Base-by-base conservation (phyloP, 2,888 invertebrate species). In the Stramonita haemastoma region DNA sequence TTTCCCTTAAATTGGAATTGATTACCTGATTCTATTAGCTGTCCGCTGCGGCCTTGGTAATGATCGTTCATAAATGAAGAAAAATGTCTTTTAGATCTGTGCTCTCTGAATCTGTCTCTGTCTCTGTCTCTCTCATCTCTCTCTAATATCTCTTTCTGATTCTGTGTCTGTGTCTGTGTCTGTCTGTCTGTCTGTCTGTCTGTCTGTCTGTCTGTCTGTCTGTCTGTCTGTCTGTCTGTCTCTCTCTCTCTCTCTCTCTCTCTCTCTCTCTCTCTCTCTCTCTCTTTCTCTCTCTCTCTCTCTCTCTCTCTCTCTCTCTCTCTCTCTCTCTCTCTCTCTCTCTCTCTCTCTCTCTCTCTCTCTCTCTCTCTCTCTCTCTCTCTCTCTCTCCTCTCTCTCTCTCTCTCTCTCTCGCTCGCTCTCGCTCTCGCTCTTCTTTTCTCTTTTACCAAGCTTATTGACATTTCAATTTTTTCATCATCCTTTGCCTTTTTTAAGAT, bases 51-150 rank as follows among this genome's bases (percentile, higher is more conserved):
- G 46, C 46, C 46, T 46, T 46, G 46, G 46, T 46, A 46, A 46
- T 46, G 46, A 46, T 46, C 8, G 46, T 8, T 46, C 46, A 46
- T 5, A 46, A 46, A 46, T 46, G 46, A 2, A n/a, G n/a, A n/a
- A n/a, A n/a, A n/a, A n/a, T n/a, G n/a, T n/a, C n/a, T n/a, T n/a
- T n/a, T n/a, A 46, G 46, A 46, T 46, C 46, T 46, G 4, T 46
- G n/a, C 46, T 46, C 46, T 46, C 46, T 46, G 4, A 5, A 2
- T 46, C 46, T 46, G 4, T 73, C 73, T 73, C 73, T 73, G n/a
- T 73, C 73, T 73, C 73, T 73, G n/a, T 73, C 73, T 73, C 73
- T 73, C 73, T 73, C 73, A 8, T 73, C 73, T 73, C 73, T 73
- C 73, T 73, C 60, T 19, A 1, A n/a, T 15, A 2, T 60, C 22